Evolutionary conservation across 2,113 vertebrate species (phyloP), one percentile per base, ranked within the genome.

Genomic region (Taxidea taxus): DNA sequence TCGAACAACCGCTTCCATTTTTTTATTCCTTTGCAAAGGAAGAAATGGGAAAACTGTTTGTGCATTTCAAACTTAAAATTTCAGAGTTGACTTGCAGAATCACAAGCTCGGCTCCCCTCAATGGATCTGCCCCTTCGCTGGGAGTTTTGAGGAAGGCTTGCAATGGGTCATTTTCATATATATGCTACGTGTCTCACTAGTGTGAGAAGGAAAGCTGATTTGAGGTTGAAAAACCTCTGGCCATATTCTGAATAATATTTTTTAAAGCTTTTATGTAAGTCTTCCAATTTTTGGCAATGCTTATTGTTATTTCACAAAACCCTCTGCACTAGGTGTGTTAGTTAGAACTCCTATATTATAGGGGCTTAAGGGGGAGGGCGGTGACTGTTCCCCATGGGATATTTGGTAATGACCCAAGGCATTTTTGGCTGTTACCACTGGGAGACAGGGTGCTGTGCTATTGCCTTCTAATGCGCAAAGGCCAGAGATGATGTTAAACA

Each of bases 61-160:
- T 66, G 82, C 74, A 74, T 82, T 77, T 75, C 51, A 47, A 75
- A 96, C 81, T 94, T 77, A 37, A 87, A 93, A 75, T 84, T 47
- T 47, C 93, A 82, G 96, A 74, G 60, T 25, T 51, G 86, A 74
- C 88, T 81, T 89, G 49, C n/a, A 14, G 74, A 74, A 87, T 42
- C 72, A 13, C 49, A 34, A 86, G n/a, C 78, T 92, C 82, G 18
- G 7, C 51, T 81, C 84, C 74, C 15, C 47, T 95, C 82, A 6
- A 0, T 15, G 82, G 20, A 11, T 23, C n/a, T 27, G 42, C 27
- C 84, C 54, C 31, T 54, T 66, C 4, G 27, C 4, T 64, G 56
- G 58, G 29, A 44, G 49, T 77, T 56, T 31, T 31, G 34, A 25
- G n/a, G 16, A 42, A 96, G 62, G 37, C 31, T 15, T 10, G 29